Evolutionary conservation across 2,797 vertebrate species (phyloP), one percentile per base, ranked within the genome.

Genomic region (Sylvilagus floridanus): DNA sequence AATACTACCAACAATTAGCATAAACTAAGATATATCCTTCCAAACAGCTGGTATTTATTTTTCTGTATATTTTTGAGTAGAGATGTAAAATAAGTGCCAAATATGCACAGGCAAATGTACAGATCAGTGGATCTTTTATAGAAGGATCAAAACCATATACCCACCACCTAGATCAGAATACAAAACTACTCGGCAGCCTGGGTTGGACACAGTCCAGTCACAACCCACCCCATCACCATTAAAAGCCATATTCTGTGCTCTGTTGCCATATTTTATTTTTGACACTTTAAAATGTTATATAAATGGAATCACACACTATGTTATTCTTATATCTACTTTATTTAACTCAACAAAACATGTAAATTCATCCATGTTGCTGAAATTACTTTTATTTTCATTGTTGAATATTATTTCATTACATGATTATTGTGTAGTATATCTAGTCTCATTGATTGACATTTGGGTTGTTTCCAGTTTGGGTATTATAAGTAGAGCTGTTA

Each of bases 11-110:
- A 69, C 32, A 66, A 52, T 63, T 28, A 85, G 83, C 7, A 72
- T 26, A 54, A 8, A 63, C 69, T 66, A 35, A 75, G 24, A 78
- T 84, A 24, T 1, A 79, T 52, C 13, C 28, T 54, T 91, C 76
- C 65, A 93, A 92, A 90, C 22, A 54, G 28, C 35, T 66, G n/a
- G 8, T 5, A 30, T 76, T 88, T 88, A 17, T 75, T 91, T 85
- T 69, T 72, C 92, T 88, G 12, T n/a, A 37, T 54, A 54, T 19
- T 71, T 28, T 88, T 82, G n/a, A 82, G 24, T 42, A 72, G 37
- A 76, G 88, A 72, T n/a, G 19, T 28, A 86, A 90, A 62, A 47
- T 47, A 57, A 66, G 12, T 84, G 22, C 16, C 1, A 19, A 88
- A 63, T 54, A 22, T 37, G 28, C 24, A 21, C 0, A 57, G 16